Base-by-base conservation (phyloP, 2,797 vertebrate species). In the Pantherophis alleghaniensis region DNA sequence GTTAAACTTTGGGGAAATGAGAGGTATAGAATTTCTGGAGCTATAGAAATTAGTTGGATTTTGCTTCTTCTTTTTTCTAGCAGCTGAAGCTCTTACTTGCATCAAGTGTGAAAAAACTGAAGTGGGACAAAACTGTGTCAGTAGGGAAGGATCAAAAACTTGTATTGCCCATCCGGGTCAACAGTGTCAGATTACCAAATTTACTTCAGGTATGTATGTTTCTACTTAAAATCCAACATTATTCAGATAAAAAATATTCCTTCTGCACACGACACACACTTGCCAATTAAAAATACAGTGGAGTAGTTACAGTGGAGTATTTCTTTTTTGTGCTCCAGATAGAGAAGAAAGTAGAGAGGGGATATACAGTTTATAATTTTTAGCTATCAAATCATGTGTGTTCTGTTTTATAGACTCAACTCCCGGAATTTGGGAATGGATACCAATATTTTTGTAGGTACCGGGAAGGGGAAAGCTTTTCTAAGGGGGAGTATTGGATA, bases 121-220 rank as follows among this genome's bases (percentile, higher is more conserved):
- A 26, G 0, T 4, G 1, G 57, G 32, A 9, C 0, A 26, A 26
- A 59, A 59, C 0, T 89, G 88, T 47, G 6, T 37, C 18, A 26
- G 0, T 24, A 6, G 0, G 3, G 3, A 13, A 14, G 5, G 0
- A 26, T 42, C 13, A 69, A 32, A 32, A 42, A 16, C 10, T 26
- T 89, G 88, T 89, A 16, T 14, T 60, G 20, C 88, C 7, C 26
- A 47, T 16, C 12, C 5, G 7, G 22, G 22, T 7, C 88, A 89
- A 42, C 22, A 47, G 12, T 89, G 88, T 26, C 26, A 61, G 24
- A 89, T 7, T 16, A 0, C n/a, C 28, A 69, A 14, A 37, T 61
- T 6, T 12, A 24, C 26, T 14, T 4, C 24, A 47, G 37, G 88
- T 89, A 89, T 47, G 37, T 61, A 47, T 61, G 57, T 42, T 26